Evolutionary conservation across 2,888 invertebrate species (phyloP).

Genomic region (Oligia fasciuncula): DNA sequence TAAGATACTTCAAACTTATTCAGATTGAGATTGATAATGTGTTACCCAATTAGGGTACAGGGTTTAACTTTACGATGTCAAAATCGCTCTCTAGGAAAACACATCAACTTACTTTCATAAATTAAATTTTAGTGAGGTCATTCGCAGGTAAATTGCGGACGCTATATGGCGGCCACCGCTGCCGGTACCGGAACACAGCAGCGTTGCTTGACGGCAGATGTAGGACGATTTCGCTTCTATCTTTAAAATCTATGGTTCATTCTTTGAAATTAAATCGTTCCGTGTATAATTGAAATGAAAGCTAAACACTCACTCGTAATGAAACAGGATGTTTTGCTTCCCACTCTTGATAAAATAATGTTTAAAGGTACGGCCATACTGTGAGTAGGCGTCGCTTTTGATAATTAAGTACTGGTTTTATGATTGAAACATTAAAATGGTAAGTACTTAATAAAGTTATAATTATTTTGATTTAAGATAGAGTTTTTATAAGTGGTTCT

Average conservation of each 20-base stretch:
- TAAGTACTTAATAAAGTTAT: neutral
- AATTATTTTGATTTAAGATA: neutral
- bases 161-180: too few species aligned
- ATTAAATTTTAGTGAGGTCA: too few species aligned
- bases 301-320: conserved; percentile 32
- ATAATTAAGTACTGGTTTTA: conserved; percentile 1
- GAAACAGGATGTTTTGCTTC: conserved; percentile 7
- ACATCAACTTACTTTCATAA: too few species aligned
- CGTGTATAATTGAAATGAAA: conserved; percentile 47
- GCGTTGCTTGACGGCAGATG: neutral
- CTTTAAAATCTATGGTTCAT: conserved; percentile 1
- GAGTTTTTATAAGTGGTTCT: neutral
- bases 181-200: neutral
- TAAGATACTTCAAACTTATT: too few species aligned
- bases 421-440: neutral
- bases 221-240: neutral
- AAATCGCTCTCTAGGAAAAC: too few species aligned
- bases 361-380: neutral
- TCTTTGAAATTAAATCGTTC: conserved; percentile 47
- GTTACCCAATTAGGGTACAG: too few species aligned
- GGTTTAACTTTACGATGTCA: too few species aligned
- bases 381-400: neutral
- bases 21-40: too few species aligned
- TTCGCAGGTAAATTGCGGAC: too few species aligned
- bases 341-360: conserved; percentile 14